Evolutionary conservation across 2,888 invertebrate genomes (phyloP).

Genomic region (Drosophila recens): DNA sequence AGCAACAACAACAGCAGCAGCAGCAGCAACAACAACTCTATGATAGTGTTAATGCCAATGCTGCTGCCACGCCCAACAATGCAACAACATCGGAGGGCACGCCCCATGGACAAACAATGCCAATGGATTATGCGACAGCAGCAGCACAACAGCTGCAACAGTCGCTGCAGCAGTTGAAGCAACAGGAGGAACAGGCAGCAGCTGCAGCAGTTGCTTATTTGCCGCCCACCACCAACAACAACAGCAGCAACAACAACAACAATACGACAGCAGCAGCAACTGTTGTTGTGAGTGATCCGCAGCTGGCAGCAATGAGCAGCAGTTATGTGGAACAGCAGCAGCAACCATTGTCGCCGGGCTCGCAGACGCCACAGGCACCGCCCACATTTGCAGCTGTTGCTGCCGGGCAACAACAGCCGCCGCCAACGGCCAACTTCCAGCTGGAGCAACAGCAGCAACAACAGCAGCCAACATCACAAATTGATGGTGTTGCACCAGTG

Average conservation of each 20-base stretch:
- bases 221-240: conserved; percentile 13
- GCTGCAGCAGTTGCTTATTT: conserved; percentile 24
- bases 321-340: conserved; percentile 79
- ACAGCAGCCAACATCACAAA: conserved; percentile 82
- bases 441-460: conserved; percentile 60
- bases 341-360: conserved; percentile 72
- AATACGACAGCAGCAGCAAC: conserved; percentile 41
- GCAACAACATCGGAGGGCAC: conserved; percentile 49
- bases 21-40: conserved; percentile 86
- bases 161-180: conserved; percentile 83
- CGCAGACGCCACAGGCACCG: conserved; percentile 60
- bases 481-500: conserved; percentile 74
- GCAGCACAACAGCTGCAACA: conserved; percentile 81
- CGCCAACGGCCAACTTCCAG: conserved; percentile 64
- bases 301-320: conserved; percentile 85
- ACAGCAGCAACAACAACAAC: conserved; percentile 28
- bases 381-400: conserved; percentile 77
- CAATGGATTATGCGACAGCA: conserved; percentile 81
- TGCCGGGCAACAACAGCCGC: conserved; percentile 58
- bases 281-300: conserved; percentile 28
- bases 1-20: conserved; percentile 43
- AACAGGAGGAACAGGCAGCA: conserved; percentile 70
- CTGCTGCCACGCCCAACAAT: conserved; percentile 63
- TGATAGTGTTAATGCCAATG: conserved; percentile 84
- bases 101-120: conserved; percentile 85